Base-by-base conservation (phyloP, 2,113 vertebrate genomes). In the Chaetorhynchus papuensis region DNA sequence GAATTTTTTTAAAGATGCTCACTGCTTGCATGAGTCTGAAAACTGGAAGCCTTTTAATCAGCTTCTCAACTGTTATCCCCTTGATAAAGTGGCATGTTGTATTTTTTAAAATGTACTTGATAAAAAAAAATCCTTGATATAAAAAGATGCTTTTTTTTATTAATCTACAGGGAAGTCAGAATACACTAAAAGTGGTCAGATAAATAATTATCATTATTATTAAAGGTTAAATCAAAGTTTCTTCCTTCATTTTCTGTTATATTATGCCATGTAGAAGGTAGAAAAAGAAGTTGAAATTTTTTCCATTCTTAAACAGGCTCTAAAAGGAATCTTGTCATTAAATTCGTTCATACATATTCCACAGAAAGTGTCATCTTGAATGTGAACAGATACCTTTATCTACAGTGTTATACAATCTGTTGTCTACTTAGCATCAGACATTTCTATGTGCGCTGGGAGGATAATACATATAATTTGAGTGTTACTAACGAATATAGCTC, bases 161-260 rank as follows among this genome's bases (percentile, higher is more conserved):
- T 31, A 53, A 94, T 87, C 76, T 66, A 76, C 66, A 91, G 76
- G 56, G 31, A 96, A 95, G 84, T 70, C 80, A 94, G 75, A 90
- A 63, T 90, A 80, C 23, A 54, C 15, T 88, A 89, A 91, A 94
- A 35, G 15, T 47, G 41, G 13, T 80, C 60, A 90, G 54, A 93
- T 85, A 88, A 90, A 89, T 91, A 87, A 79, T 94, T 83, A 86
- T 72, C 50, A 70, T 91, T 96, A 68, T 63, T 52, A 37, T 68
- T 80, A 85, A 78, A 75, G 33, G 12, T 39, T 68, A 84, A 47
- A 54, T 83, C 44, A 56, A 83, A 91, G 19, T 69, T 90, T 83
- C 33, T 80, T 57, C 10, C 47, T 91, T 92, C 5, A 3, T 70
- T 87, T 82, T 76, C 28, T 64, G 23, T 71, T 59, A 4, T 19